These are phyloP conservation scores for Anthoptus insignis DNA, from an alignment of 2,888 invertebrate species.

Conservation along the genomic window DNA sequence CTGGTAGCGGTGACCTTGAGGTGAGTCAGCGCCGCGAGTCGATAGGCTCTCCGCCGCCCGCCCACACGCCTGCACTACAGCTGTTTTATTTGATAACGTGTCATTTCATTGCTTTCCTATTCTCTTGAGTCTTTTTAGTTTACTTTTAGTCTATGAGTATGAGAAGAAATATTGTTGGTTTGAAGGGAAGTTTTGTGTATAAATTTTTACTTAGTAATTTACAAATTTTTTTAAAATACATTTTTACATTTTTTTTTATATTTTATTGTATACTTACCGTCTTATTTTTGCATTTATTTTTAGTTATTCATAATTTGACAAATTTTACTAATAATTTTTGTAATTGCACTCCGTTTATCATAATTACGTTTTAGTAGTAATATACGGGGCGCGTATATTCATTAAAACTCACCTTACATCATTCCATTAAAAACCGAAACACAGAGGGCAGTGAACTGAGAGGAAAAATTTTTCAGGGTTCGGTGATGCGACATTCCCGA, in stretches of 20 bases:
- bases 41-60: slow-evolving; percentile 73
- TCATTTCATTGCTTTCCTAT: slow-evolving; percentile 50
- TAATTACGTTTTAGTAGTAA: too few species aligned
- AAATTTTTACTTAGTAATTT: too few species aligned
- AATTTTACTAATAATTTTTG: too few species aligned
- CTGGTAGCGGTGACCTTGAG: slow-evolving; percentile 73
- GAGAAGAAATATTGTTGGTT: not conserved
- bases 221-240: too few species aligned
- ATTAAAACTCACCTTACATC: too few species aligned
- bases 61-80: slow-evolving; percentile 80
- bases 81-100: slow-evolving; percentile 77
- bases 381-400: too few species aligned
- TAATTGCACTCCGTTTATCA: too few species aligned
- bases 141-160: not conserved
- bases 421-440: slow-evolving; percentile 39
- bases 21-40: slow-evolving; percentile 76
- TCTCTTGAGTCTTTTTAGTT: slow-evolving; percentile 9
- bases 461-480: slow-evolving; percentile 34
- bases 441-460: slow-evolving; percentile 46
- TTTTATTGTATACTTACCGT: too few species aligned
- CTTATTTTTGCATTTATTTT: too few species aligned
- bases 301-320: too few species aligned
- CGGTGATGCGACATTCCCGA: slow-evolving; percentile 59
- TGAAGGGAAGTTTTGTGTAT: too few species aligned
- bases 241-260: too few species aligned